Evolutionary conservation across 1,140 invertebrate species (phyloP), one percentile per base, ranked within the genome.

Genomic region (Zaprionus africanus): DNA sequence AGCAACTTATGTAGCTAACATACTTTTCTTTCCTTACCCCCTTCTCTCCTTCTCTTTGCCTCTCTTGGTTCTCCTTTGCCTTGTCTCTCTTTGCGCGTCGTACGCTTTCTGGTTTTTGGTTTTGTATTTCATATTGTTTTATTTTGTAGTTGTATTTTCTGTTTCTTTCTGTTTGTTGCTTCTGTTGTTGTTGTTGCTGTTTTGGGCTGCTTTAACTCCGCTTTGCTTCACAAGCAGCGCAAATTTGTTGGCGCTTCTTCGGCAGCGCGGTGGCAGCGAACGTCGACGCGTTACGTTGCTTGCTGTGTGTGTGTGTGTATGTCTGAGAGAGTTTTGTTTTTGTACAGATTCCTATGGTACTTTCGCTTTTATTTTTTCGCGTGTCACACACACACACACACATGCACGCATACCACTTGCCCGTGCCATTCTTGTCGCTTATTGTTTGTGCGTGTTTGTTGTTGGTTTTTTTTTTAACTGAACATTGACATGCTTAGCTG

Each of bases 401-500:
- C 46, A 13, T 19, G 13, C 19, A n/a, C 12, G 3, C 11, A 13
- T 51, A 12, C 17, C 43, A 49, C 43, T 49, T 49, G 43, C 43
- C 43, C 17, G 46, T 49, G 46, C 46, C 46, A 22, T 51, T 51
- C 46, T 51, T 51, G 46, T 51, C 46, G 46, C 46, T 51, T 51
- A 51, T 51, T 22, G 46, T 51, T 51, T 51, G 46, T 24, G 46
- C 19, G 11, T 22, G 46, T 51, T 46, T 46, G 41, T 46, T 28
- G 54, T 26, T 58, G 31, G 13, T 17, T 24, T 56, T 51, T 24
- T 5, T 22, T 17, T 22, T 31, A 80, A 82, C 77, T 76, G 69
- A 82, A 75, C 79, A 82, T 87, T 87, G 83, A 87, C 83, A 87
- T 87, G 83, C 82, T 87, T 64, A 82, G 82, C 73, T 87, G 83